These are phyloP conservation scores for Pachyseris speciosa DNA, from an alignment of 64 coral and sea anemone species.

Conservation along the genomic window DNA sequence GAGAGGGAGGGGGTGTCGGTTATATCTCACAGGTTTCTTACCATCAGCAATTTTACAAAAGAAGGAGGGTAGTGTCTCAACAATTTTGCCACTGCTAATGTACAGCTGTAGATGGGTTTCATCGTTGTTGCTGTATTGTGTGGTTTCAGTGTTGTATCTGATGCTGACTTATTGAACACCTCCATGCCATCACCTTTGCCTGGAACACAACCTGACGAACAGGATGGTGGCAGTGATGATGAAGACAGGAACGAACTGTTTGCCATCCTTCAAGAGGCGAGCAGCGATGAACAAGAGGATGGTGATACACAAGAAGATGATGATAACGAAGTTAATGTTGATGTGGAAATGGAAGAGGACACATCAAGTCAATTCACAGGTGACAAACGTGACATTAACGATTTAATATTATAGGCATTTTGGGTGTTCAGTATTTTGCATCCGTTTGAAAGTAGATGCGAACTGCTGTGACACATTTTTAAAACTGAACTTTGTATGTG, in stretches of 20 bases:
- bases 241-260: constrained; percentile 86
- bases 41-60: no score
- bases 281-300: constrained; percentile 82
- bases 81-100: background rate
- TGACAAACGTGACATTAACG: no score
- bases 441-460: no score
- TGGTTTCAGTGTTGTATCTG: constrained; percentile 63
- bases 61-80: no score
- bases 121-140: background rate
- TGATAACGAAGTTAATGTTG: constrained; percentile 75
- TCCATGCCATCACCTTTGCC: constrained; percentile 64
- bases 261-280: constrained; percentile 83
- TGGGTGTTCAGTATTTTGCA: no score
- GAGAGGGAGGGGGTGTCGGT: no score
- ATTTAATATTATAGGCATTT: no score
- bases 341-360: constrained; percentile 73
- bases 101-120: background rate
- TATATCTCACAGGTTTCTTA: no score
- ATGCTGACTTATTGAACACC: constrained; percentile 75
- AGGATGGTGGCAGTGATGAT: constrained; percentile 76
- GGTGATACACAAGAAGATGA: constrained; percentile 76
- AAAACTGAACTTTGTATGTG: no score
- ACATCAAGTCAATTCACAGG: constrained; percentile 30
- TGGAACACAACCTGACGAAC: background rate
- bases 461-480: no score